phyloP scores from a whole-genome alignment of 2,113 vertebrate species.

The Notarius quadriscutis region DNA sequence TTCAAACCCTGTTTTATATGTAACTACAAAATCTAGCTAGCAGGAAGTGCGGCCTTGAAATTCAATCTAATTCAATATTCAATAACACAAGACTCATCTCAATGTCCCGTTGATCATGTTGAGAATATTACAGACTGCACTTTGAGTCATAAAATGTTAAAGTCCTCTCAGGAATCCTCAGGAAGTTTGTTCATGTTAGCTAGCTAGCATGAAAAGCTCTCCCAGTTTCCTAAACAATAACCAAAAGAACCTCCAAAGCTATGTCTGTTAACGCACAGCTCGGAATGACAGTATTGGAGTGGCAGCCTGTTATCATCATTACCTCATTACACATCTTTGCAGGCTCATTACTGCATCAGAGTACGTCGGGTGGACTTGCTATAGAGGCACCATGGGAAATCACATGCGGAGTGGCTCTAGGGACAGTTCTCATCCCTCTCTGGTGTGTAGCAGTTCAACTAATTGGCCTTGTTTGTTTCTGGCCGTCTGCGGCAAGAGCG shows the following conservation, averaged over 20 bases:
- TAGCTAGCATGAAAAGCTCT: not conserved
- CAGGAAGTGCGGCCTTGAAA: not conserved
- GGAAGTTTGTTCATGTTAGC: not conserved
- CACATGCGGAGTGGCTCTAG: slow-evolving; percentile 19
- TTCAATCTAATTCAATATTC: not conserved
- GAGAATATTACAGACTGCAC: not conserved
- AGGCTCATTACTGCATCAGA: slow-evolving; percentile 35
- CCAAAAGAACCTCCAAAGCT: not conserved
- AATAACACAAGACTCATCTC: not conserved
- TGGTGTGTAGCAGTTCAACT: slow-evolving; percentile 42
- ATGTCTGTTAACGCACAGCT: not conserved
- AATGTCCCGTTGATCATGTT: not conserved
- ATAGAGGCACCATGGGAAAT: slow-evolving; percentile 40
- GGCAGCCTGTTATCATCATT: slow-evolving; percentile 24
- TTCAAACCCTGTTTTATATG: not conserved
- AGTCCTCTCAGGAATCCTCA: not conserved
- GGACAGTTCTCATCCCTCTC: slow-evolving; percentile 20
- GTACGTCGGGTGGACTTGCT: slow-evolving; percentile 33
- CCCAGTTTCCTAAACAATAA: not conserved
- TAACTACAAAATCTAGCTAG: not conserved
- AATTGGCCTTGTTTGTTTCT: slow-evolving; percentile 53
- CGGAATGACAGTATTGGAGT: not conserved
- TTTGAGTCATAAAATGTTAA: not conserved
- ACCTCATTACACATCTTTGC: slow-evolving; percentile 35
- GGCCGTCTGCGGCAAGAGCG: slow-evolving; percentile 28